Percentiles rank a stretch among this genome's conserved stretches.
These are phyloP conservation scores for Valencia hispanica DNA, from an alignment of 2,797 vertebrate genomes.

Conservation along the genomic window DNA sequence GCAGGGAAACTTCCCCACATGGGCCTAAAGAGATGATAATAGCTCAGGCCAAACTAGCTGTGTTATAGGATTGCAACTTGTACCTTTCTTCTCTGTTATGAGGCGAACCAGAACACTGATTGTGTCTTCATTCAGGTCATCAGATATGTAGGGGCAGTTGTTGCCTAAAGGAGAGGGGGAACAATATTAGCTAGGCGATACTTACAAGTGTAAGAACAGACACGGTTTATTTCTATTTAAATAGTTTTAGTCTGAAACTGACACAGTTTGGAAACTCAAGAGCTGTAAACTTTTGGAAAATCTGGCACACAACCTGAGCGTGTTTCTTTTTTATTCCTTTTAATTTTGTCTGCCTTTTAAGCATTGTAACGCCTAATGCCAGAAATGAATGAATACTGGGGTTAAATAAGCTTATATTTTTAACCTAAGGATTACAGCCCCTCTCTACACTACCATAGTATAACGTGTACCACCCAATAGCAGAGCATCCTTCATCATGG, in stretches of 20 bases:
- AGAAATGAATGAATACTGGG: no score
- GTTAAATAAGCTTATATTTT: no score
- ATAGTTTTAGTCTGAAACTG: background rate
- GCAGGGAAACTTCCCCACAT: slow-evolving; percentile 15
- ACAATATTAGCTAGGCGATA: background rate
- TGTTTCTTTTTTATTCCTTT: no score
- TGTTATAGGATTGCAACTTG: background rate
- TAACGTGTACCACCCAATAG: background rate
- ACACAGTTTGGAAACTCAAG: background rate
- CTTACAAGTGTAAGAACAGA: background rate
- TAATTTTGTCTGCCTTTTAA: no score
- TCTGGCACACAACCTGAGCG: no score
- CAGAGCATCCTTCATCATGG: background rate
- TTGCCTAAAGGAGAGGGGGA: slow-evolving; percentile 59
- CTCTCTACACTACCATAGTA: no score
- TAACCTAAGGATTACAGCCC: no score
- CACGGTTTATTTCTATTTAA: background rate
- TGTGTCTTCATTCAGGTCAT: slow-evolving; percentile 94
- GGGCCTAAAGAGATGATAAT: slow-evolving; percentile 18
- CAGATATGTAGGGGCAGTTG: slow-evolving; percentile 80
- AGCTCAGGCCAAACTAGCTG: background rate
- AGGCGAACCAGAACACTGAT: slow-evolving; percentile 93
- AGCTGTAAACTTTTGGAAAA: background rate
- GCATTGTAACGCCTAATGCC: no score
- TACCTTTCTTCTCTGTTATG: slow-evolving; percentile 97